These are phyloP conservation scores for Cacatua alba DNA, from an alignment of 2,113 vertebrate genomes.

Conservation along the genomic window DNA sequence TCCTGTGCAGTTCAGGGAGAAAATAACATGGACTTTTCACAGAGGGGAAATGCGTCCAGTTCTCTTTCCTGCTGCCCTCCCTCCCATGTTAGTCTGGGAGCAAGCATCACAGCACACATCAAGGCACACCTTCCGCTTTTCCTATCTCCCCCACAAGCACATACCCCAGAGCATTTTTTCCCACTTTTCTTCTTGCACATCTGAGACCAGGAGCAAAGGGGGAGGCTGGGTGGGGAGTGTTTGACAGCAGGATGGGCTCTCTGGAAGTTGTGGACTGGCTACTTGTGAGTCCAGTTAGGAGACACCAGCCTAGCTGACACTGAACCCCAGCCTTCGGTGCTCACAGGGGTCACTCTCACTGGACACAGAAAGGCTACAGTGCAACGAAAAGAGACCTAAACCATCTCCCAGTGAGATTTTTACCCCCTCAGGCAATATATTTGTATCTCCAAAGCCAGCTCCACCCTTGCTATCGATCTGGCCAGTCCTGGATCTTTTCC, in stretches of 20 bases:
- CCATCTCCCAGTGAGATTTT: background rate
- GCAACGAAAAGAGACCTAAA: background rate
- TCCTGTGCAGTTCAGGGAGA: background rate
- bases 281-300: background rate
- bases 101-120: background rate
- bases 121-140: background rate
- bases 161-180: background rate
- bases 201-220: background rate
- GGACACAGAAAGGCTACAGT: background rate
- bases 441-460: background rate
- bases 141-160: background rate
- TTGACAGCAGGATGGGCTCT: background rate
- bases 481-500: background rate
- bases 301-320: background rate
- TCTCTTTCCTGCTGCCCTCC: background rate
- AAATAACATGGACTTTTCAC: background rate
- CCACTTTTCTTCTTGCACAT: background rate
- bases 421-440: background rate
- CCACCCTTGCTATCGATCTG: background rate
- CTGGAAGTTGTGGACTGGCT: constrained; percentile 15
- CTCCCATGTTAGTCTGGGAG: background rate
- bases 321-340: background rate
- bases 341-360: background rate
- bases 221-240: background rate
- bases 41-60: background rate